These are phyloP conservation scores for Brachionus sp. DNA, from an alignment of 1,140 invertebrate species.

Conservation along the genomic window DNA sequence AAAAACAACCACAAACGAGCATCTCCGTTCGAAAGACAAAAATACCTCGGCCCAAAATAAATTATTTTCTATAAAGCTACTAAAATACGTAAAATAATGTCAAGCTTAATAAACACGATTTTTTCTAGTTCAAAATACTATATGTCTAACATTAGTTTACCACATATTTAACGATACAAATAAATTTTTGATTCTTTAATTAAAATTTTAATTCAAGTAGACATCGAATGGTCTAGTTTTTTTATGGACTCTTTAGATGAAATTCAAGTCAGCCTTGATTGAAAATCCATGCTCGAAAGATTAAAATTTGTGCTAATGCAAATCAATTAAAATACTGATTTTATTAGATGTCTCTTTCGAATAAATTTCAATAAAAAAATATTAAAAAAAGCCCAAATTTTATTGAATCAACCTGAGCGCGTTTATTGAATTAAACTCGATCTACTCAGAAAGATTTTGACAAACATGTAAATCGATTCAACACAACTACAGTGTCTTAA, in stretches of 20 bases:
- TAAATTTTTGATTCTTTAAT: not conserved
- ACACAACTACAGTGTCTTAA: not conserved
- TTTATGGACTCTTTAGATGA: not conserved
- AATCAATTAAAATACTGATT: slow-evolving; percentile 9
- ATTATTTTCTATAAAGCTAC: not conserved
- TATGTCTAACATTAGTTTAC: slow-evolving; percentile 9
- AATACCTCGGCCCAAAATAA: not conserved
- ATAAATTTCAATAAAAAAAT: not conserved
- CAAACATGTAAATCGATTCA: not conserved
- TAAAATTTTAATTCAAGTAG: slow-evolving; percentile 1
- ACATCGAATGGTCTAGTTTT: not conserved
- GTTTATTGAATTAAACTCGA: not conserved
- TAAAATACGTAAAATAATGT: not conserved
- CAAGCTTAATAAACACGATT: not conserved
- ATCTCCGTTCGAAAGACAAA: not conserved
- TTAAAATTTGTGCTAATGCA: not conserved
- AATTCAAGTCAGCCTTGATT: not conserved
- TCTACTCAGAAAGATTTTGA: not conserved
- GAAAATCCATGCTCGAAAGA: not conserved
- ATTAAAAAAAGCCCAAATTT: not conserved
- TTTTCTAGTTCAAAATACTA: not conserved
- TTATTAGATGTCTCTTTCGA: slow-evolving; percentile 6
- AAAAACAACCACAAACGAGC: not conserved
- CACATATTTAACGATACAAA: not conserved
- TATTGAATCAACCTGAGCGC: slow-evolving; percentile 9